Percentiles rank a stretch among this genome's conserved stretches.
These are phyloP conservation scores for Scaptomyza parva DNA, from an alignment of 2,888 invertebrate genomes.

Conservation along the genomic window DNA sequence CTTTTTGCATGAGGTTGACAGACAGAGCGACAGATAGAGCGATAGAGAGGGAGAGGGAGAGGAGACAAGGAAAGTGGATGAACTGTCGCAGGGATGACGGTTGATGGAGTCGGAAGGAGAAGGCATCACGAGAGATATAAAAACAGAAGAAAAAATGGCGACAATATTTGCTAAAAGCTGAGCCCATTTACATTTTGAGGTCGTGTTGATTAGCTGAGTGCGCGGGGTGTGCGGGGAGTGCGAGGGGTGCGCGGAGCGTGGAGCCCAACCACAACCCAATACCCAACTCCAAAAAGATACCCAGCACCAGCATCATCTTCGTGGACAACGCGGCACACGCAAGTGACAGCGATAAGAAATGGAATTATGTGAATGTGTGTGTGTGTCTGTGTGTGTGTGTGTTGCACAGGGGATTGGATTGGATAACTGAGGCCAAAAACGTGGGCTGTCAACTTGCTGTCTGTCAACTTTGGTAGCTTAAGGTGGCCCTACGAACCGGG, in stretches of 20 bases:
- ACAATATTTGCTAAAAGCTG: conserved; percentile 75
- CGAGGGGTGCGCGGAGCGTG: too few relatives aligned
- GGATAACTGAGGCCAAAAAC: conserved; percentile 27
- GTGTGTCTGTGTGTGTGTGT: too few relatives aligned
- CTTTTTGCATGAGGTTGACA: conserved; percentile 70
- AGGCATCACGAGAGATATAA: too few relatives aligned
- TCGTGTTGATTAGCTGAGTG: conserved; percentile 75
- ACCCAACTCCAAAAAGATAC: conserved; percentile 8
- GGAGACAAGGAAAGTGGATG: conserved; percentile 44
- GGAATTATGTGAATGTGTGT: too few relatives aligned
- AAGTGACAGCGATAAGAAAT: conserved; percentile 70
- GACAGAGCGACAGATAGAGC: conserved; percentile 63
- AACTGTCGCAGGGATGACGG: conserved; percentile 37
- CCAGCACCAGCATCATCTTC: conserved; percentile 20
- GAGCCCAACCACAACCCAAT: conserved; percentile 3
- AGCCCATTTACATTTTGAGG: conserved; percentile 79
- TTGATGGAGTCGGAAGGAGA: neutral
- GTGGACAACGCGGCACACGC: conserved; percentile 45
- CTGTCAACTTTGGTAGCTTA: conserved; percentile 70
- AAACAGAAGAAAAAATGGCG: conserved; percentile 81
- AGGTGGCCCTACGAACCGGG: conserved; percentile 31
- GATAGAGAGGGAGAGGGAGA: conserved; percentile 13
- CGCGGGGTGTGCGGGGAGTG: too few relatives aligned
- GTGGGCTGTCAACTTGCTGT: conserved; percentile 73
- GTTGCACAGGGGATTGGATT: conserved; percentile 11